These are phyloP conservation scores for Ectropis crepuscularia DNA, from an alignment of 2,888 invertebrate species.

Conservation along the genomic window DNA sequence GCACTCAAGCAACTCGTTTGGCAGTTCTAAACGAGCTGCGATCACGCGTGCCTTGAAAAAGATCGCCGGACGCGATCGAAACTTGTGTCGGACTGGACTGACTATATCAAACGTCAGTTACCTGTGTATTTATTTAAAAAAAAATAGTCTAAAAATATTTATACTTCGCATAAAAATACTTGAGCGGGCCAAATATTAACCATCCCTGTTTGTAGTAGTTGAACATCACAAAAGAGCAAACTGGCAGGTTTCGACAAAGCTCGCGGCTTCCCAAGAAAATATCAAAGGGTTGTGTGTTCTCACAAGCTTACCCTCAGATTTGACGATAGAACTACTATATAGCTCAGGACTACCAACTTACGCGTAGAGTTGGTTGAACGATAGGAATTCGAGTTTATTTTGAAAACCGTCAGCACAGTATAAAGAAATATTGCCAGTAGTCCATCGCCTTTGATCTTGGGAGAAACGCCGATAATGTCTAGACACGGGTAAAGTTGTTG, in stretches of 20 bases:
- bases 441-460: too few relatives aligned
- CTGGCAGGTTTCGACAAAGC: constrained; percentile 26
- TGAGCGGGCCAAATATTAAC: neutral
- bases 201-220: neutral
- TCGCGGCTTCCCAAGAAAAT: constrained; percentile 14
- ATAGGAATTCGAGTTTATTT: neutral
- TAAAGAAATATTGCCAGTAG: neutral
- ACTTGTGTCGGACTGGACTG: too few relatives aligned
- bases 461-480: too few relatives aligned
- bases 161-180: neutral
- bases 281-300: constrained; percentile 23
- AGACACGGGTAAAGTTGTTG: too few relatives aligned
- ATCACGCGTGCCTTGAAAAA: too few relatives aligned
- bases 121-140: neutral
- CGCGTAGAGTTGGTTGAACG: neutral
- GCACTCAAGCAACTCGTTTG: too few relatives aligned
- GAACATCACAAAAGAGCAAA: constrained; percentile 16
- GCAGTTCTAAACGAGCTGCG: too few relatives aligned
- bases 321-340: neutral
- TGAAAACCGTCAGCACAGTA: neutral
- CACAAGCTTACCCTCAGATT: constrained; percentile 13
- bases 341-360: neutral
- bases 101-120: too few relatives aligned
- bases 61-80: too few relatives aligned
- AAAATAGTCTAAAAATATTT: neutral